phyloP scores from a whole-genome alignment of 1,140 invertebrate species.

The Halesus radiatus region DNA sequence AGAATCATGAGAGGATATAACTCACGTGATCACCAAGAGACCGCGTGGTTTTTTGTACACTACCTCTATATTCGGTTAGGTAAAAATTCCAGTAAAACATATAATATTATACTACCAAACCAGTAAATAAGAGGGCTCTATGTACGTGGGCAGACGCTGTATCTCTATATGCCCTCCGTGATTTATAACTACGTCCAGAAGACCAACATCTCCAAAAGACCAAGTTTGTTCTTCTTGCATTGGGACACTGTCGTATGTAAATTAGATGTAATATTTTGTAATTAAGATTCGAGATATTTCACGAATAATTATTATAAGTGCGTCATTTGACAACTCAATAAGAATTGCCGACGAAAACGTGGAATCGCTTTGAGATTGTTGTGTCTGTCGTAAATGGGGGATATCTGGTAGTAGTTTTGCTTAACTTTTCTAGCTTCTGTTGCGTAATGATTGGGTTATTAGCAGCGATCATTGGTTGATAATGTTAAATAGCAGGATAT shows the following conservation, averaged over 20 bases:
- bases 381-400: too few species aligned
- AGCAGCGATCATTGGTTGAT: not conserved
- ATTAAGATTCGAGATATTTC: constrained; percentile 21
- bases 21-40: constrained; percentile 19
- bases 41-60: constrained; percentile 25
- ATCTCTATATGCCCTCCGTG: not conserved
- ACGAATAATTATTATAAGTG: constrained; percentile 7
- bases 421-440: constrained; percentile 8
- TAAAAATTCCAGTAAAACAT: constrained; percentile 16
- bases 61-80: constrained; percentile 29
- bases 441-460: not conserved
- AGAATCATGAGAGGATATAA: not conserved
- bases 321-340: constrained; percentile 14
- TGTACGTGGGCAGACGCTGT: constrained; percentile 6
- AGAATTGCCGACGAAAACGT: not conserved
- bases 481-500: too few species aligned
- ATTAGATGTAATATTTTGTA: constrained; percentile 29
- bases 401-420: too few species aligned
- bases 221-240: not conserved
- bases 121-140: constrained; percentile 28
- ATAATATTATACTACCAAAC: not conserved
- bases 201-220: not conserved
- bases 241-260: constrained; percentile 14
- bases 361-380: too few species aligned
- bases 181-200: constrained; percentile 3